Base-by-base conservation (phyloP, 1,140 invertebrate species). In the Cyclina sinensis region DNA sequence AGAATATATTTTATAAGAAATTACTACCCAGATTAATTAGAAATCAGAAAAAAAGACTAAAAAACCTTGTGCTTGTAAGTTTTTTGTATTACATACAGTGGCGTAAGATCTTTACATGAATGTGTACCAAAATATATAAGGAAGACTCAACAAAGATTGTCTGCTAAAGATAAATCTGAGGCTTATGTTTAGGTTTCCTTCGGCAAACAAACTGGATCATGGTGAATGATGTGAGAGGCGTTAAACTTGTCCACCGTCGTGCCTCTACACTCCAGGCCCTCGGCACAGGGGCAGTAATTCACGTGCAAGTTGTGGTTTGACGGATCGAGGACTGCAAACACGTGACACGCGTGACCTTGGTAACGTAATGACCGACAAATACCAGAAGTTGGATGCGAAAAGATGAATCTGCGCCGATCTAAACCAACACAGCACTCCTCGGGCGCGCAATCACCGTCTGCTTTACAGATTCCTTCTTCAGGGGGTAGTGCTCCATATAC, bases 201-300 rank as follows among this genome's bases (percentile, higher is more conserved):
- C 1, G 86, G 86, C 9, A 88, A 62, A 54, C 86, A 82, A 48
- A 54, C 83, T 21, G 86, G 86, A 57, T 88, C 86, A 57, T 88
- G 86, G 24, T 88, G 86, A 9, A 88, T 65, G 3, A 54, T 62
- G 43, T 88, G 62, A 12, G 46, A 51, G 0, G 65, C 12, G 62
- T 87, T 70, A 16, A 76, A 12, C n/a, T 27, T 62, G 27, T 88
- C 86, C 1, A 82, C 65, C 0, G 65, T 82, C 3, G 86, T 88
- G 27, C 86, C 86, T 39, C 86, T 51, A n/a, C 86, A 88, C 48
- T 82, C 86, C 1, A 88, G 79, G n/a, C 86, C 86, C 2, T 81
- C 51, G 11, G 30, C 79, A 73, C 86, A 88, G 4, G 86, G 86
- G 51, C 86, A 88, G 54, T 88, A 88, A 37, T 81, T 73, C 51